Evolutionary conservation across 2,888 invertebrate species (phyloP), one percentile per base, ranked within the genome.

Genomic region (Apodemia duryi): DNA sequence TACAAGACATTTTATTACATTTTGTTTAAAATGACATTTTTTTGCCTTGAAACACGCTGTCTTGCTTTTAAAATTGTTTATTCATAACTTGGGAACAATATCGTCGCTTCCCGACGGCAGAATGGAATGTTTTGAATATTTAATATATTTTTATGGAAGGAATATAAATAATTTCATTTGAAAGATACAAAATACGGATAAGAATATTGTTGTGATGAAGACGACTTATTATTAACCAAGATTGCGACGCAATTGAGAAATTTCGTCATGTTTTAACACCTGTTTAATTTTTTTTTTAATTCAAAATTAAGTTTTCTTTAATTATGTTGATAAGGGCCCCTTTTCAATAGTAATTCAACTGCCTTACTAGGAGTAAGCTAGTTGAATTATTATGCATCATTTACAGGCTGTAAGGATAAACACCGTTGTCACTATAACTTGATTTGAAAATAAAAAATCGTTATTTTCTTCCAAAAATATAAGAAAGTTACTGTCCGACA

Each of bases 91-190:
- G 57, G 35, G 57, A 57, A 57, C 57, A 57, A 57, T 57, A 35
- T 29, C 57, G 57, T 6, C 29, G 57, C 57, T 57, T 35, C n/a
- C 21, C 13, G 13, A 35, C 57, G 57, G 13, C 7, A 32, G 35
- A 60, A 54, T 54, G 29, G 54, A 29, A 60, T 60, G 57, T 60
- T 60, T 60, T 60, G 57, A 60, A 60, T 60, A 60, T 60, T 60
- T 32, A 35, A 60, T 60, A 60, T 60, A 60, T 60, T 35, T n/a
- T 60, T 60, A 60, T 54, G 29, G 54, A 28, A 29, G 13, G 13
- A 35, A 32, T 35, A 32, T 13, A 57, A 57, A 57, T 57, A 57
- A 57, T 29, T 57, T 57, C 54, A 57, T 57, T 21, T 9, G 9
- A 10, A 13, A 13, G 35, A 60, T 57, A 32, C 57, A 32, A 32